Base-by-base conservation (phyloP, 1,140 invertebrate species). In the Neodiprion virginianus region DNA sequence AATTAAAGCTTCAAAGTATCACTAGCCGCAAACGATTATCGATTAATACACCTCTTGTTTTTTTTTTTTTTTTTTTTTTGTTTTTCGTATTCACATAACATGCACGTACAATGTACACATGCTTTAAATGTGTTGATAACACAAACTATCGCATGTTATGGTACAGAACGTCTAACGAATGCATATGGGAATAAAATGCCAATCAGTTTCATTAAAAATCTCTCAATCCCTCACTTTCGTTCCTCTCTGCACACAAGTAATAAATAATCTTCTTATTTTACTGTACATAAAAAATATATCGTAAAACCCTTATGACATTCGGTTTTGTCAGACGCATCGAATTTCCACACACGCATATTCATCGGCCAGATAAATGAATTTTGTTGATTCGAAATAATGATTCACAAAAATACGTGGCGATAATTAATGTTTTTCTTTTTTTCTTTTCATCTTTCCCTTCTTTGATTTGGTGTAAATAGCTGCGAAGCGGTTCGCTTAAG, bases 401-500 rank as follows among this genome's bases (percentile, higher is more conserved):
- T 78, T 78, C 74, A 77, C 75, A 79, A 80, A 79, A 76, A 71
- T 66, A 74, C 72, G 66, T 79, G 73, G 75, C 76, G 74, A 79
- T 74, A 78, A 74, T 75, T 79, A 78, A 79, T 75, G 69, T 67
- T 76, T 61, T 47, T 7, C 40, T 23, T 23, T n/a, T 48, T 61
- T 65, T 49, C 17, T 61, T 65, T 48, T 61, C 47, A 53, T 10
- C 50, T 21, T 21, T 0, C 17, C 17, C 17, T 21, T 21, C 17
- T 21, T 21, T 21, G 17, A 61, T 8, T 28, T 48, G 12, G 72
- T 75, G 74, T 68, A 23, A 71, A 78, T 72, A 75, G 73, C 76
- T 73, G 69, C 77, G 77, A 72, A 80, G 17, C 17, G 79, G 77
- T 79, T 78, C 75, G 79, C 78, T 81, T 82, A 84, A 82, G 79